A percentile compares a stretch with the other conserved stretches of the same genome.
Evolutionary conservation across 2,888 invertebrate genomes (phyloP).

Genomic region (Elysia crispata): DNA sequence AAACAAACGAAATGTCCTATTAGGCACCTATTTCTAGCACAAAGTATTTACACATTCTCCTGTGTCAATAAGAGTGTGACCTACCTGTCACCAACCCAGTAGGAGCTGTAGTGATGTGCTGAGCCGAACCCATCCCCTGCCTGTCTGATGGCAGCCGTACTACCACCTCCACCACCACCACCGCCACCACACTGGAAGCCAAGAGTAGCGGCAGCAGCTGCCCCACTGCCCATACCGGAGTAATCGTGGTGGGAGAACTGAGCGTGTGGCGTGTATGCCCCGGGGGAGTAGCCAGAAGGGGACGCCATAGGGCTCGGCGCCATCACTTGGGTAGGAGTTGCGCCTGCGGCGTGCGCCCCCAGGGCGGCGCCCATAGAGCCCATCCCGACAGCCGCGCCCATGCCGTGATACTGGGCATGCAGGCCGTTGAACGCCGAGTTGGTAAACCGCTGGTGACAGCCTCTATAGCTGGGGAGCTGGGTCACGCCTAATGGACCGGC

Average conservation of each 20-base stretch:
- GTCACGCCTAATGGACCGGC: not conserved
- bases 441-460: slow-evolving; percentile 23
- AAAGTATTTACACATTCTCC: too few species aligned
- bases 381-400: slow-evolving; percentile 44
- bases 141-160: slow-evolving; percentile 48
- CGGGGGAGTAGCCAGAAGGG: slow-evolving; percentile 54
- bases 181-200: slow-evolving; percentile 60
- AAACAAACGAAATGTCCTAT: too few species aligned
- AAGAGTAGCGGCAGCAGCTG: slow-evolving; percentile 60
- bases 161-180: too few species aligned
- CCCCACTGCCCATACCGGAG: slow-evolving; percentile 42
- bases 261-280: slow-evolving; percentile 56
- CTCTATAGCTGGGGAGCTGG: slow-evolving; percentile 42
- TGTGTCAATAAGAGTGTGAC: not conserved
- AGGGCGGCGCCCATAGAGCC: slow-evolving; percentile 26
- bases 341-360: slow-evolving; percentile 31
- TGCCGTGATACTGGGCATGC: slow-evolving; percentile 30
- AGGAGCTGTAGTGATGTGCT: slow-evolving; percentile 62
- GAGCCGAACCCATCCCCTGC: slow-evolving; percentile 65
- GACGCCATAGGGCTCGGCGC: slow-evolving; percentile 55
- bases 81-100: slow-evolving; percentile 60
- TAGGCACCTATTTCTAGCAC: too few species aligned
- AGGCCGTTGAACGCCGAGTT: slow-evolving; percentile 45
- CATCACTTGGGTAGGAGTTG: slow-evolving; percentile 37
- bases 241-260: slow-evolving; percentile 57